These are phyloP conservation scores for Ispidina picta DNA, from an alignment of 2,797 vertebrate species.

Conservation along the genomic window DNA sequence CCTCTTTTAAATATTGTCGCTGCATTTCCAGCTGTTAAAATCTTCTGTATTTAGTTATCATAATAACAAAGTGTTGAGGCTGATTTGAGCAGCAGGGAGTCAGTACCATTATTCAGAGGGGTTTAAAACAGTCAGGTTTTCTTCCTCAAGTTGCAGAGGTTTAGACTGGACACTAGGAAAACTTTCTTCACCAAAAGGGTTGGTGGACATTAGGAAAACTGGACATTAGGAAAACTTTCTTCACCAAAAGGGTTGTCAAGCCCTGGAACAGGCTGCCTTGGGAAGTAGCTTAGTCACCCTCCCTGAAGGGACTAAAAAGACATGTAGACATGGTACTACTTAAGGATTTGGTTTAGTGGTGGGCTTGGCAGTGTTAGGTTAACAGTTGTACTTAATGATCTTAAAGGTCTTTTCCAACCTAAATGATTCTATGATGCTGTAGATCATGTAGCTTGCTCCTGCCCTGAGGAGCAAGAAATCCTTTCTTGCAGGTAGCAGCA, in stretches of 20 bases:
- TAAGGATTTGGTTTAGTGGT: neutral
- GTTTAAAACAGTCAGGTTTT: conserved; percentile 62
- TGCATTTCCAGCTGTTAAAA: conserved; percentile 79
- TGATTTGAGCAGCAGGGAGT: conserved; percentile 77
- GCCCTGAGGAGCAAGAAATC: neutral
- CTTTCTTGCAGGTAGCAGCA: neutral
- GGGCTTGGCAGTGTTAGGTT: neutral
- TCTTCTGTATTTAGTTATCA: conserved; percentile 75
- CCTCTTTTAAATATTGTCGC: conserved; percentile 76
- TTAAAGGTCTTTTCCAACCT: neutral
- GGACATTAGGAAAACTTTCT: neutral
- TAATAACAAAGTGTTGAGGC: conserved; percentile 76
- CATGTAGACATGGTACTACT: neutral
- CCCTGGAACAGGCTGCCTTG: neutral
- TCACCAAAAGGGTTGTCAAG: neutral
- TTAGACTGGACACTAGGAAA: neutral
- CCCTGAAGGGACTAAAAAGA: neutral
- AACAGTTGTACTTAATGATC: neutral
- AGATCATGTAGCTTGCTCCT: neutral
- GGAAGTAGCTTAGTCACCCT: neutral
- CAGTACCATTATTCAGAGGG: conserved; percentile 68
- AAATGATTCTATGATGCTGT: neutral
- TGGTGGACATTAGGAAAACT: too few relatives aligned
- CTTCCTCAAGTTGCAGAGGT: neutral
- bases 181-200: neutral